phyloP scores from a whole-genome alignment of 2,797 vertebrate species.

The Sebastiscus tertius region DNA sequence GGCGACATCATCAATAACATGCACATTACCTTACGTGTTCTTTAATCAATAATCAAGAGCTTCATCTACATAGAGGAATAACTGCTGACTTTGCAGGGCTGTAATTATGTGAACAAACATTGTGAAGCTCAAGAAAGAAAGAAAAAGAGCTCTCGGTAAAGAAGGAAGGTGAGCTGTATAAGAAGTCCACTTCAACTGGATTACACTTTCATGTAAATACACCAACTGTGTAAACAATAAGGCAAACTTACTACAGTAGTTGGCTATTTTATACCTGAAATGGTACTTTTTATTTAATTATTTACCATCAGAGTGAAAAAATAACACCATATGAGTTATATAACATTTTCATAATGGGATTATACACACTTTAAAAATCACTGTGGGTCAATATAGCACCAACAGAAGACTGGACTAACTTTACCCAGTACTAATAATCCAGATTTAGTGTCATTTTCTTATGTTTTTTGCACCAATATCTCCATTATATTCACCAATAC shows the following conservation, averaged over 20 bases:
- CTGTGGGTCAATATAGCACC: not conserved
- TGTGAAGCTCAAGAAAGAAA: not conserved
- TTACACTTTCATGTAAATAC: slow-evolving; percentile 17
- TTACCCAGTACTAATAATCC: not conserved
- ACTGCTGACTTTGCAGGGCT: not conserved
- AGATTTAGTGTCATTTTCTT: not conserved
- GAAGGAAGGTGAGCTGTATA: slow-evolving; percentile 8
- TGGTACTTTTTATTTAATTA: not conserved
- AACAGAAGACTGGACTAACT: too few relatives aligned
- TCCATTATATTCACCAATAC: not conserved
- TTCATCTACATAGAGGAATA: not conserved
- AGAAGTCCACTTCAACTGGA: slow-evolving; percentile 25
- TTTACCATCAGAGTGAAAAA: not conserved
- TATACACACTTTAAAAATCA: not conserved
- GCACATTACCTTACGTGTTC: not conserved
- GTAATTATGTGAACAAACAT: not conserved
- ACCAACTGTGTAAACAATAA: not conserved
- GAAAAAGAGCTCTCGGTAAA: not conserved
- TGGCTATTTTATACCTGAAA: too few relatives aligned
- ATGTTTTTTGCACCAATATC: not conserved
- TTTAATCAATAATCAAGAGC: not conserved
- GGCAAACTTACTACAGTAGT: not conserved
- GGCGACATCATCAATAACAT: not conserved
- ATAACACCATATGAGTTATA: not conserved
- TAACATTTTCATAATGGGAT: not conserved